Evolutionary conservation across 2,888 invertebrate species (phyloP).

Genomic region (Heteropelma amictum): DNA sequence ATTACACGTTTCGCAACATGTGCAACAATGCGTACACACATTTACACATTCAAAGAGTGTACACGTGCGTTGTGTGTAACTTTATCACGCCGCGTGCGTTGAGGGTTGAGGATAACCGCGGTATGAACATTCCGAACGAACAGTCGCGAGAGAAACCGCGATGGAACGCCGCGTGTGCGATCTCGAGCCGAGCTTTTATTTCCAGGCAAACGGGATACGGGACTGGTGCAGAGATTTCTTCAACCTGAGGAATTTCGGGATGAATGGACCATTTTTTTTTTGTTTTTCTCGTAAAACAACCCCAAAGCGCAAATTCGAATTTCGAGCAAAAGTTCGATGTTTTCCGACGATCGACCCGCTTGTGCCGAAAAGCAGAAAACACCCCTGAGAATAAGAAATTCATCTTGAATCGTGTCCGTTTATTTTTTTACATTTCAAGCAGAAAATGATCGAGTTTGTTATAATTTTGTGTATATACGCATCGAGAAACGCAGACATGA

Average conservation of each 20-base stretch:
- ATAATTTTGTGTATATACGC: too few species aligned
- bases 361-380: too few species aligned
- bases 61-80: background rate
- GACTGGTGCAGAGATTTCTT: background rate
- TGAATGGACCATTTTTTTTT: background rate
- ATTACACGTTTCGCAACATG: too few species aligned
- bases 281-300: background rate
- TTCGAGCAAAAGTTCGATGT: background rate
- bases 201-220: background rate
- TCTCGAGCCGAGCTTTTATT: slow-evolving; percentile 25
- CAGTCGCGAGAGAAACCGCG: slow-evolving; percentile 41
- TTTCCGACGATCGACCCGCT: too few species aligned
- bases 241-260: too few species aligned
- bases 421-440: too few species aligned
- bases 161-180: slow-evolving; percentile 29
- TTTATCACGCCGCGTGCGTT: background rate
- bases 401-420: too few species aligned
- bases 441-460: too few species aligned
- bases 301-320: background rate
- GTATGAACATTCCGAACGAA: slow-evolving; percentile 46
- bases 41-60: background rate
- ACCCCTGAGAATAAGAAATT: too few species aligned
- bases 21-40: too few species aligned
- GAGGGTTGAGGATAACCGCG: slow-evolving; percentile 39
- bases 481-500: too few species aligned